Evolutionary conservation across 2,888 invertebrate species (phyloP), one percentile per base, ranked within the genome.

Genomic region (Miltochrista miniata): DNA sequence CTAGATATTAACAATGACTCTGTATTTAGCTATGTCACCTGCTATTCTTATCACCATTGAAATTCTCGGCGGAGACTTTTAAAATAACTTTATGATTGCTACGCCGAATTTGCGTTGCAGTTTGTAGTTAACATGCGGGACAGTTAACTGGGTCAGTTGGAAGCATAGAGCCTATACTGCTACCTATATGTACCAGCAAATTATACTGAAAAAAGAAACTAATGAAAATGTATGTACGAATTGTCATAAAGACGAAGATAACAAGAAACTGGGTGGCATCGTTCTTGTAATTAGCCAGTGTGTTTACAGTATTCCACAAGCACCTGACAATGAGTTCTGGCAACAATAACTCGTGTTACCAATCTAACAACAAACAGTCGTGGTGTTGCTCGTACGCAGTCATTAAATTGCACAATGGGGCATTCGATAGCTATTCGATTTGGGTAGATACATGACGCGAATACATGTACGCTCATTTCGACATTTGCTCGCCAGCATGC

Each of bases 351-450:
- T 70, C 64, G 60, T 65, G 74, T 75, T 74, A 73, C 74, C 70
- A 72, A 76, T 72, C 63, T 69, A 73, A 72, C 76, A 68, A 70
- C 72, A 69, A 67, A 65, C 73, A 63, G 58, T 61, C 64, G 61
- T 48, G 39, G 38, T 41, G 34, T 44, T 29, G 31, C n/a, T 43
- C 51, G 66, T 58, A 56, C 69, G 62, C 59, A 66, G 68, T 72
- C 81, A 79, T 83, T 79, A 76, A 70, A 70, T 86, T 85, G 78
- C 86, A 87, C 86, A 87, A 87, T 85, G 76, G 83, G 68, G 71
- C 80, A 85, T 81, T 83, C 71, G 79, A 74, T 71, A 71, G 68
- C 72, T 72, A 72, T 73, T 66, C 77, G 78, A 78, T 83, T 84
- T 80, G 74, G 80, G 68, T 72, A 66, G 70, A 67, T 70, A 79